phyloP scores from a whole-genome alignment of 2,888 invertebrate genomes.

The Drosophila fungiperda region DNA sequence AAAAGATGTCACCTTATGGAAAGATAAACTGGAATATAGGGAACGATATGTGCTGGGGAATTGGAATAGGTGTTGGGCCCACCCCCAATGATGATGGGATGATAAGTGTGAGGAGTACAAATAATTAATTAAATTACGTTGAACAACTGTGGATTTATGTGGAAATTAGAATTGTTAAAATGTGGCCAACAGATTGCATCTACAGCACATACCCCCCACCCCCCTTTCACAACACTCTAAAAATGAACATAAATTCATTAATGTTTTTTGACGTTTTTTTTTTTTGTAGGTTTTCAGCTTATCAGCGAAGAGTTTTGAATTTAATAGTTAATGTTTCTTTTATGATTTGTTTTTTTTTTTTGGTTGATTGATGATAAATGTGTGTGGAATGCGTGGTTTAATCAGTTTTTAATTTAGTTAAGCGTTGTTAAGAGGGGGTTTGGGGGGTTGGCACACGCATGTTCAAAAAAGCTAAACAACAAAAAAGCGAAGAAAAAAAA shows the following conservation, averaged over 20 bases:
- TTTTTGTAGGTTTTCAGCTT: conserved; percentile 22
- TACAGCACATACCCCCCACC: neutral
- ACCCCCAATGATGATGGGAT: neutral
- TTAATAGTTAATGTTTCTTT: conserved; percentile 40
- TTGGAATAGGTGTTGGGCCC: neutral
- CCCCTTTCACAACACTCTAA: neutral
- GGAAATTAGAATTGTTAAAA: conserved; percentile 78
- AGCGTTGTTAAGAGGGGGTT: neutral
- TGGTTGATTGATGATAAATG: conserved; percentile 54
- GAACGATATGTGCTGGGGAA: neutral
- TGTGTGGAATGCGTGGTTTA: conserved; percentile 51
- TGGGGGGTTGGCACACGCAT: conserved; percentile 39
- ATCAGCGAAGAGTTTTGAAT: conserved; percentile 49
- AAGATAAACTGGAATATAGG: conserved; percentile 30
- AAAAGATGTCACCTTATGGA: conserved; percentile 48
- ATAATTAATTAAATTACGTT: conserved; percentile 73
- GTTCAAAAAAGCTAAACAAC: conserved; percentile 25
- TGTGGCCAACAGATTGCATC: conserved; percentile 49
- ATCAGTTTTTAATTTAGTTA: conserved; percentile 36
- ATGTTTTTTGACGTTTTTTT: conserved; percentile 17
- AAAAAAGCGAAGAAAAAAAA: conserved; percentile 28
- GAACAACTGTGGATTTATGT: conserved; percentile 60
- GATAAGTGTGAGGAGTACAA: conserved; percentile 37
- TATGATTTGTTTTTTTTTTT: neutral
- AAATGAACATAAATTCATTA: conserved; percentile 74